A percentile compares a stretch with the other conserved stretches of the same genome.
These are phyloP conservation scores for Scaptomyza reducta DNA, from an alignment of 2,888 invertebrate species.

Conservation along the genomic window DNA sequence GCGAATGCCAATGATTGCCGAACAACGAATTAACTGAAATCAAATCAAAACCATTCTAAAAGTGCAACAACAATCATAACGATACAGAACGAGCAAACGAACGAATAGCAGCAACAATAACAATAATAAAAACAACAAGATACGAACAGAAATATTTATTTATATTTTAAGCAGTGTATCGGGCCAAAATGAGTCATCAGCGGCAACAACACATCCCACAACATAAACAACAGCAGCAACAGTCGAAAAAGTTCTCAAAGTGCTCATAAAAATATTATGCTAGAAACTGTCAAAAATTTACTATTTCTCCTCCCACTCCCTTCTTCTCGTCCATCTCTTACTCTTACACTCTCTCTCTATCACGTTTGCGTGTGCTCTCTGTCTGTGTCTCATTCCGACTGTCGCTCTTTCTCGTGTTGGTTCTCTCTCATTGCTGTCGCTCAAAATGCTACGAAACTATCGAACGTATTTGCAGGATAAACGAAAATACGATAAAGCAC, in stretches of 20 bases:
- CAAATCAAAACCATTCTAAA: slow-evolving; percentile 41
- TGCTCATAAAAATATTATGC: slow-evolving; percentile 64
- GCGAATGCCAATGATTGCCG: slow-evolving; percentile 25
- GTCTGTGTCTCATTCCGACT: slow-evolving; percentile 31
- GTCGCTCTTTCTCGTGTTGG: slow-evolving; percentile 21
- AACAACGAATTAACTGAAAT: slow-evolving; percentile 21
- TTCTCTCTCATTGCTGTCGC: slow-evolving; percentile 53
- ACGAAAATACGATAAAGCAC: slow-evolving; percentile 80
- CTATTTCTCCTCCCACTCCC: slow-evolving; percentile 28
- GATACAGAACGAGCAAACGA: slow-evolving; percentile 21
- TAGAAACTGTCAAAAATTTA: slow-evolving; percentile 56
- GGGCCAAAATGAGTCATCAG: slow-evolving; percentile 61
- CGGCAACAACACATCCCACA: slow-evolving; percentile 38
- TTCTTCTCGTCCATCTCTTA: slow-evolving; percentile 1
- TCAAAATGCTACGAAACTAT: slow-evolving; percentile 82
- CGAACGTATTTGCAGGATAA: slow-evolving; percentile 80
- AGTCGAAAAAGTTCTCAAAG: slow-evolving; percentile 50
- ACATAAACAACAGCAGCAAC: slow-evolving; percentile 35
- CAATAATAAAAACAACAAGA: slow-evolving; percentile 33
- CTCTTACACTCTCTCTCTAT: slow-evolving; percentile 20
- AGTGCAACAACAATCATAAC: slow-evolving; percentile 37
- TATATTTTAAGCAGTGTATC: slow-evolving; percentile 52
- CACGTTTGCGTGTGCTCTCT: slow-evolving; percentile 18
- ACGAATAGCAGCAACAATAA: slow-evolving; percentile 24
- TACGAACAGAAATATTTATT: slow-evolving; percentile 45